Evolutionary conservation across 2,113 vertebrate genomes (phyloP), one percentile per base, ranked within the genome.

Genomic region (Brevimyrus niger): DNA sequence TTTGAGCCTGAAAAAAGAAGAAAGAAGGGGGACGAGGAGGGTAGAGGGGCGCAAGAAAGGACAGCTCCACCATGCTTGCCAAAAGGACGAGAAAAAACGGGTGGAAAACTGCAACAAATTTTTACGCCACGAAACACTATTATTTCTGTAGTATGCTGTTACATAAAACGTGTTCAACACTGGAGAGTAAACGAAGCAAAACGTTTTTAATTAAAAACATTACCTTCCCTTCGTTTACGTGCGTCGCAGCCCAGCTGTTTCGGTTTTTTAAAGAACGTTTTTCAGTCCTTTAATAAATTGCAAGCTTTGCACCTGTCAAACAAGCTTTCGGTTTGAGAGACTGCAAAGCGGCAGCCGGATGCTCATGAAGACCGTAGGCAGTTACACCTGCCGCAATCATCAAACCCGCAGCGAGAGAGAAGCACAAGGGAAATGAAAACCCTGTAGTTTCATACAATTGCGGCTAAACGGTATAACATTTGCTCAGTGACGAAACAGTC

Each of bases 11-110:
- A 89, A 48, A 88, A 87, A 53, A 31, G n/a, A 17, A 53, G 51
- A 51, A 51, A 76, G 88, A 87, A 73, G 89, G 89, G 87, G 87
- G 73, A 6, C 19, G 89, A 91, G 87, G 90, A 91, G 93, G 92
- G 53, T 38, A 13, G 87, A 55, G 93, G 94, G 91, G 91, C 90
- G 65, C 90, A 88, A 5, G 58, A 91, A 89, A 61, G 35, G 89
- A 86, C 91, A 91, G 91, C 94, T 94, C 94, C 94, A 91, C 94
- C 93, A 92, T 90, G 86, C 90, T 89, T 91, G 92, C 89, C 93
- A 90, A 91, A 93, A 92, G 47, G 13, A 90, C 51, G 51, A 53
- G 17, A 17, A 53, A 53, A 53, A 53, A 53, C 51, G 5, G 51
- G 17, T 53, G 51, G 51, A 53, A 53, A 53, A 19, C 51, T 53